Evolutionary conservation across 2,888 invertebrate genomes (phyloP), one percentile per base, ranked within the genome.

Genomic region (Xanthostigma xanthostigma): DNA sequence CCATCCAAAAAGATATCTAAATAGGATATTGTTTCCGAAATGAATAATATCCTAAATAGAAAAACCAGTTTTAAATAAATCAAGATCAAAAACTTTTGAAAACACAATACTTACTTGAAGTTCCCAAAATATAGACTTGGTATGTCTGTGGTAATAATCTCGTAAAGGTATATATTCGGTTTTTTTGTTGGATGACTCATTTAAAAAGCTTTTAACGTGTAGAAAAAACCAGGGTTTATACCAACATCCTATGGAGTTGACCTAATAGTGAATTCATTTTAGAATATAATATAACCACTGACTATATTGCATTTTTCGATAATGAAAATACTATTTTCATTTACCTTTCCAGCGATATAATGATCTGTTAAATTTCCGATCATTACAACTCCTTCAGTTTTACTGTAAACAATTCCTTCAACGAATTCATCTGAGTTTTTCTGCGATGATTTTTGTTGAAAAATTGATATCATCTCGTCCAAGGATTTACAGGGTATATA

Each of bases 191-290:
- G 54, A 56, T 43, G 67, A 68, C 12, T 55, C 61, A 2, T 57
- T 57, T 50, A 73, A 57, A 56, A 75, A 75, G 1, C 62, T 65
- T 59, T 79, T 72, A 0, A 85, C 88, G 63, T 89, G 85, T 50
- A 74, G 78, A 69, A 80, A 89, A 69, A 89, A 90, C 88, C 89
- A 89, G 8, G 86, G 84, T 53, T 87, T 81, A 63, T 84, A 77
- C 81, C 84, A 89, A 48, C 70, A 68, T 2, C 87, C 85, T 53
- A 89, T 84, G 0, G 70, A 63, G 60, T 90, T 89, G 2, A 82
- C 60, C 82, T 84, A 64, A 27, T 66, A 62, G 27, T 27, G 6
- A 27, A 27, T 11, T 27, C 41, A 35, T 51, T 11, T 27, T 10
- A 34, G 2, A 12, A 46, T n/a, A 44, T 27, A 27, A 27, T 6